Evolutionary conservation across 2,797 vertebrate genomes (phyloP), one percentile per base, ranked within the genome.

Genomic region (Rhadinocentrus ornatus): DNA sequence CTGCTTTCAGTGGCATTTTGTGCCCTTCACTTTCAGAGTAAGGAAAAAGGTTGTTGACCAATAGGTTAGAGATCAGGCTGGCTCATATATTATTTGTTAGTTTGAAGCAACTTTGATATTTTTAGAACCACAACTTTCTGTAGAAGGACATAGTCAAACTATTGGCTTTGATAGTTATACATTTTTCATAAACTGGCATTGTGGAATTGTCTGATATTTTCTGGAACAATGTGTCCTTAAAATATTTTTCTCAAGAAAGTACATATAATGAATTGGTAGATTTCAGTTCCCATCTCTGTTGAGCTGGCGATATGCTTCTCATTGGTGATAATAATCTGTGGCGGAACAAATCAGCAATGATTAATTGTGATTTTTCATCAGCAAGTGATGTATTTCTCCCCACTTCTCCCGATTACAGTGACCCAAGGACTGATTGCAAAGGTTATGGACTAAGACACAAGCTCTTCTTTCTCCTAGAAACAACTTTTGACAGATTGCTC

Each of bases 311-410:
- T 71, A 66, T 62, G 65, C 64, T 81, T 81, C 26, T 76, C 66
- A 76, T 29, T 83, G 89, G 88, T 85, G 83, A 88, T 88, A 81
- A 89, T 91, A 75, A 85, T 86, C 80, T 59, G 63, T 32, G 62
- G 65, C 74, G 75, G 56, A 82, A 73, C 66, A 78, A 71, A 69
- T 67, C 56, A 70, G 72, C 9, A 20, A 53, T 76, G 78, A 92
- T 92, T 90, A 87, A 89, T 87, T 91, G 88, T 82, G 74, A 88
- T 90, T 92, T 89, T 84, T 82, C 77, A 87, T 89, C 81, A 84
- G 62, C 34, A 26, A 83, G 66, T 74, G 78, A 80, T 54, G 70
- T 71, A 82, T 87, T 90, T 75, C 84, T 72, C 62, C 44, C 73
- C 59, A 59, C 31, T 57, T 69, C 80, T 80, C 35, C 50, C 41